Conservation (phyloP, 2,888 invertebrate species). For the Lithophane socia region DNA sequence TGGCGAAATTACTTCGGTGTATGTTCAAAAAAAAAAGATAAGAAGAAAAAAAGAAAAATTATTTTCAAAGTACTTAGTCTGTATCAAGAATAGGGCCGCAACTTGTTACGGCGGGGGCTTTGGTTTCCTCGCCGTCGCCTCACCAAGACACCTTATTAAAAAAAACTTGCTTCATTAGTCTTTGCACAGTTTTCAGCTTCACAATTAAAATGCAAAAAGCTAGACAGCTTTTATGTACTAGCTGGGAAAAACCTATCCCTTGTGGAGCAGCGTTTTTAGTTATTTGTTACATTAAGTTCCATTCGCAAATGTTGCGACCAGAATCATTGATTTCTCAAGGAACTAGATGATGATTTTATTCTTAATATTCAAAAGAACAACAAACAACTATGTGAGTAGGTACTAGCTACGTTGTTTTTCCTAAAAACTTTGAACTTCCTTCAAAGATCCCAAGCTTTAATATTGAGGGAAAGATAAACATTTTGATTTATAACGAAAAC, state of each 20-base stretch:
- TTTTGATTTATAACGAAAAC: constrained; percentile 37
- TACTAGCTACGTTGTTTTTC: constrained; percentile 34
- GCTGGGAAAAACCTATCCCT: neutral
- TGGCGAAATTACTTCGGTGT: no score
- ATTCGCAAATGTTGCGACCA: neutral
- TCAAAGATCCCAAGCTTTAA: constrained; percentile 12
- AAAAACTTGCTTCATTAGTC: constrained; percentile 46
- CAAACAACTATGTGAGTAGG: constrained; percentile 21
- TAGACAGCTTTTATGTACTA: neutral
- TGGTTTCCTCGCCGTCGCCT: constrained; percentile 18
- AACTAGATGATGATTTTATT: constrained; percentile 7
- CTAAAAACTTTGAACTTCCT: constrained; percentile 12
- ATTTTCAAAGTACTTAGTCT: neutral
- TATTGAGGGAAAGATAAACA: constrained; percentile 34
- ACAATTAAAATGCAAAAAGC: constrained; percentile 34
- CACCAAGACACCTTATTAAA: constrained; percentile 41
- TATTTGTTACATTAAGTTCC: neutral
- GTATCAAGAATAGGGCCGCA: constrained; percentile 37
- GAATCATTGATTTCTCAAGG: constrained; percentile 1
- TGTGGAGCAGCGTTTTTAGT: neutral
- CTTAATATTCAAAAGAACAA: constrained; percentile 23
- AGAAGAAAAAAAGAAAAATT: no score
- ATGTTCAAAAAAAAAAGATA: no score
- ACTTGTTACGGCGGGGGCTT: constrained; percentile 16
- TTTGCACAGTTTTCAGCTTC: constrained; percentile 33